Base-by-base conservation (phyloP, 2,888 invertebrate species). In the Eudemis profundana region DNA sequence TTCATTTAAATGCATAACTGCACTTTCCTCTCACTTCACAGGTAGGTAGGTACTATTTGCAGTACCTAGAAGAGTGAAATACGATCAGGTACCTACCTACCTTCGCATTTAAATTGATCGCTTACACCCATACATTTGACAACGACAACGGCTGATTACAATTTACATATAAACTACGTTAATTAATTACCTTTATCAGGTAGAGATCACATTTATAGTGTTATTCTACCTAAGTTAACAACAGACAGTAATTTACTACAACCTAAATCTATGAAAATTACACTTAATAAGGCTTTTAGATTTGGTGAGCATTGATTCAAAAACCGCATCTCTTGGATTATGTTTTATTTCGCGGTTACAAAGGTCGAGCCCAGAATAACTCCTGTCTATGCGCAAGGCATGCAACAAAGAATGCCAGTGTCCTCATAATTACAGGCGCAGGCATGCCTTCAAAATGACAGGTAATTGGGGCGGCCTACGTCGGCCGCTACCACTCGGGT, bases 341-440 rank as follows among this genome's bases (percentile, higher is more conserved):
- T 44, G 36, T 10, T 57, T 21, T 46, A 33, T 8, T 5, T 15
- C 19, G 10, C 17, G 23, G 42, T 29, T 21, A 42, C 17, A 56
- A 49, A 40, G 64, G 57, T 51, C 57, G 51, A 23, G 44, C 44
- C 29, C 27, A 36, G 51, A 64, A 50, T 64, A 64, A 59, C 59
- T 44, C 46, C 38, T 42, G 53, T 60, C 65, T 65, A 65, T 60
- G 65, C 53, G 15, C 69, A 70, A 70, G 69, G 68, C 65, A 71
- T 72, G 75, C 74, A 78, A 75, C 79, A 76, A 77, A 79, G 77
- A 76, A 79, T 82, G 85, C 83, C 82, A 78, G 76, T 77, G 77
- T 75, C 71, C 71, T 67, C 71, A 78, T 85, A 85, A 87, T 85
- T 84, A 81, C 82, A 76, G 79, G 74, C 78, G 80, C 82, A 76